Evolutionary conservation across 2,888 invertebrate genomes (phyloP), one percentile per base, ranked within the genome.

Genomic region (Mamestra brassicae): DNA sequence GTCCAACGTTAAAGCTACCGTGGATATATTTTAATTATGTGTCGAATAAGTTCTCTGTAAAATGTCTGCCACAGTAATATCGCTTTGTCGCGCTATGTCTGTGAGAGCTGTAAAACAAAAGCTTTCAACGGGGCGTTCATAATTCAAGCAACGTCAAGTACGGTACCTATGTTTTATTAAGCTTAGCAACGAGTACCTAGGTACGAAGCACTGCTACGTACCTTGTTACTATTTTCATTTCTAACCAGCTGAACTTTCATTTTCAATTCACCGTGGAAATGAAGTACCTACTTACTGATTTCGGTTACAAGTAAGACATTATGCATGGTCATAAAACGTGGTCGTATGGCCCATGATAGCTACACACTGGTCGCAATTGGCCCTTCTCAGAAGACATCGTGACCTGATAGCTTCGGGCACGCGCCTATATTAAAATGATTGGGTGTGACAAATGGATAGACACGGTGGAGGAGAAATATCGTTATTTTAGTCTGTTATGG

Each of bases 381-480:
- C 71, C 38, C 61, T 84, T 86, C 85, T 64, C 10, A 61, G 86
- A 81, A 85, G 73, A 76, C 38, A 55, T 45, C 65, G 70, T 70
- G 86, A 81, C 85, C 81, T 64, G 36, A 76, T 62, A 50, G 85
- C 80, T 66, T 66, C 63, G 36, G 64, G 80, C 81, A 76, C 69
- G 79, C 70, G 86, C 54, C 71, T 60, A 50, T 50, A 80, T 84
- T 85, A 86, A 73, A 63, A 84, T 84, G 78, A 85, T 85, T 78
- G 74, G 80, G 83, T 81, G 80, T 87, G 80, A 85, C 87, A 87
- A 83, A 86, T 86, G 50, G 71, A 79, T 73, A 64, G 72, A 64
- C 34, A 68, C 65, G 67, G 76, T 71, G 45, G 42, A 75, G 61
- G 63, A 64, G 62, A 86, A 84, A 81, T 81, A 66, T 81, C 45